Conservation (phyloP, 2,113 vertebrate species). For the Gymnobelideus leadbeateri region DNA sequence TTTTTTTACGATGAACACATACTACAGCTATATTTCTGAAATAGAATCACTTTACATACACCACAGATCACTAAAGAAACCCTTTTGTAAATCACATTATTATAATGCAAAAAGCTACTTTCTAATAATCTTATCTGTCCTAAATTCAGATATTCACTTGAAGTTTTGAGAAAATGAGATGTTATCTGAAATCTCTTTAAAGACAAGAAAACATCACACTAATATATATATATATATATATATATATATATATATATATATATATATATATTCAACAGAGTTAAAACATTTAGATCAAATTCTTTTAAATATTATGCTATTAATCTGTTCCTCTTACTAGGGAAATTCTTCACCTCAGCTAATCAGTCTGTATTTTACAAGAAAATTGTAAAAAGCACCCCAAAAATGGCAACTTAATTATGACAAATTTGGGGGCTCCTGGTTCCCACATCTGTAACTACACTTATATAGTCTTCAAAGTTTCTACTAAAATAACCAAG, state of each 20-base stretch:
- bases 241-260: not conserved
- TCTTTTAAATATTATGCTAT: conserved; percentile 66
- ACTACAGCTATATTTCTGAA: not conserved
- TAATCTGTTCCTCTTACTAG: conserved; percentile 59
- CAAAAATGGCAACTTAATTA: not conserved
- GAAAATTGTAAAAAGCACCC: conserved; percentile 52
- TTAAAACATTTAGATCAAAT: conserved; percentile 27
- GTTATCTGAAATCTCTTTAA: not conserved
- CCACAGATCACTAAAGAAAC: conserved; percentile 19
- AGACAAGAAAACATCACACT: not conserved
- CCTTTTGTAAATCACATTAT: conserved; percentile 33
- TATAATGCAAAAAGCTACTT: conserved; percentile 14
- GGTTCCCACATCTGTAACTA: conserved; percentile 36
- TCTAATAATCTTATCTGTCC: conserved; percentile 32
- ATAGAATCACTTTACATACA: not conserved
- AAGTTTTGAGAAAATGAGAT: conserved; percentile 8
- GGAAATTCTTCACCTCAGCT: conserved; percentile 41
- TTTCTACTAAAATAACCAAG: conserved; percentile 33
- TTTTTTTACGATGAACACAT: not conserved
- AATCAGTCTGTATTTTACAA: conserved; percentile 54
- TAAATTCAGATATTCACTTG: conserved; percentile 39
- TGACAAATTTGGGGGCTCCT: conserved; percentile 8
- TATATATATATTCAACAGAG: conserved; percentile 3
- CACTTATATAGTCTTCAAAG: conserved; percentile 5
- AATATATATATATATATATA: not conserved